phyloP scores from a whole-genome alignment of 2,888 invertebrate species.

The Acleris emargana region DNA sequence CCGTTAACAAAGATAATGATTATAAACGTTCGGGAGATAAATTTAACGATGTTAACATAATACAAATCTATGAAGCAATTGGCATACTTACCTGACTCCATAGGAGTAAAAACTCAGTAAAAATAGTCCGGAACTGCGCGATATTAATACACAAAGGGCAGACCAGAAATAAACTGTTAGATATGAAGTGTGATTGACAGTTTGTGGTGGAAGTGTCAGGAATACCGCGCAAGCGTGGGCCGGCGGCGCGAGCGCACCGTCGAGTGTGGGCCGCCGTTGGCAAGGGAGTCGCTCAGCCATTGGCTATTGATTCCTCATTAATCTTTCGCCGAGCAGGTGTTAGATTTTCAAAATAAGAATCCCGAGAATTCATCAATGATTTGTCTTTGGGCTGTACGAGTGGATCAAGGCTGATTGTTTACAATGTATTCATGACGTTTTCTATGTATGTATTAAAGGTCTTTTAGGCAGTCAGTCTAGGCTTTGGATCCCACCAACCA shows the following conservation, averaged over 20 bases:
- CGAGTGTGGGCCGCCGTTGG: conserved; percentile 45
- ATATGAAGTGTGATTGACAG: conserved; percentile 45
- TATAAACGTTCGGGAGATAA: conserved; percentile 23
- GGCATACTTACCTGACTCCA: not conserved
- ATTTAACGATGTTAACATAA: conserved; percentile 23
- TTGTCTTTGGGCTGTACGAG: conserved; percentile 23
- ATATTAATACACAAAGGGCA: conserved; percentile 55
- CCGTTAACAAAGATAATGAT: conserved; percentile 13
- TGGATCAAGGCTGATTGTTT: no score
- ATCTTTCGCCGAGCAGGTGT: conserved; percentile 42
- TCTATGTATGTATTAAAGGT: no score
- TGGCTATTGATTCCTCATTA: conserved; percentile 40
- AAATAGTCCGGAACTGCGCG: conserved; percentile 33
- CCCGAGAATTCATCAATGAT: conserved; percentile 37
- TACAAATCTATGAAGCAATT: conserved; percentile 5
- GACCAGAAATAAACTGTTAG: conserved; percentile 49
- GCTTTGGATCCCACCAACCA: no score
- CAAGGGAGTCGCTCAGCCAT: conserved; percentile 32
- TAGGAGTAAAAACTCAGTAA: not conserved
- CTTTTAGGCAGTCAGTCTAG: no score
- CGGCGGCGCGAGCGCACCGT: conserved; percentile 42
- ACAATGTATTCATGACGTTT: no score
- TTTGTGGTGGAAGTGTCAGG: conserved; percentile 45
- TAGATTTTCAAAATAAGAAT: conserved; percentile 37
- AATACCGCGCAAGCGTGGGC: conserved; percentile 64